phyloP scores from a whole-genome alignment of 2,888 invertebrate species.

The Drosophila mulleri region DNA sequence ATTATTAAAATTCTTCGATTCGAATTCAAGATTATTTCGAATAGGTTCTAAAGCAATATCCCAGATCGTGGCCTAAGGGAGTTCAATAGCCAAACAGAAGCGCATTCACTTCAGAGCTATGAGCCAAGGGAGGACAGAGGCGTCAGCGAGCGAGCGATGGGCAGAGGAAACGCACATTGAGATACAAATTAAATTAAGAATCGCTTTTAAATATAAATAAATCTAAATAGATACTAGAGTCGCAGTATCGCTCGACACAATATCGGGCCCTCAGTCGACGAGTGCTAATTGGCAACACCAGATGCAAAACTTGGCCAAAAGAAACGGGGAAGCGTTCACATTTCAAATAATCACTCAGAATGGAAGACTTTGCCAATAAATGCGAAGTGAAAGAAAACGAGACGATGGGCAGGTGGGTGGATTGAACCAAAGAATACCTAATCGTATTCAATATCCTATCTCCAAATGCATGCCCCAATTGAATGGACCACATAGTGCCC shows the following conservation, averaged over 20 bases:
- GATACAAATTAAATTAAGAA: conserved; percentile 67
- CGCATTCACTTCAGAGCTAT: not conserved
- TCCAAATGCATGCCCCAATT: no score
- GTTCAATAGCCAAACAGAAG: conserved; percentile 45
- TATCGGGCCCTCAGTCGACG: conserved; percentile 38
- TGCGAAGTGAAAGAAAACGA: conserved; percentile 75
- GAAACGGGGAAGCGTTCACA: conserved; percentile 1
- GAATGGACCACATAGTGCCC: no score
- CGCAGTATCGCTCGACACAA: conserved; percentile 14
- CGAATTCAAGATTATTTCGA: not conserved
- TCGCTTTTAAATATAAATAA: conserved; percentile 69
- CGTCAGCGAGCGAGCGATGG: not conserved
- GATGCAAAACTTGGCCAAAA: conserved; percentile 52
- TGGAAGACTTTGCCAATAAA: conserved; percentile 78
- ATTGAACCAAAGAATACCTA: not conserved
- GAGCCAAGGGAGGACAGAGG: not conserved
- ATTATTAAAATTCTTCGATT: not conserved
- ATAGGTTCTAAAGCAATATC: conserved; percentile 34
- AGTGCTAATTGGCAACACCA: conserved; percentile 45
- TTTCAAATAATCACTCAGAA: conserved; percentile 30
- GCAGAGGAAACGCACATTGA: conserved; percentile 36
- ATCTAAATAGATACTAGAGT: conserved; percentile 19
- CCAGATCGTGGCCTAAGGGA: conserved; percentile 28
- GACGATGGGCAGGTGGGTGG: conserved; percentile 77
- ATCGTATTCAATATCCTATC: no score